Percentiles rank a stretch among this genome's conserved stretches.
These are phyloP conservation scores for Campodea augens DNA, from an alignment of 1,140 invertebrate species.

Conservation along the genomic window DNA sequence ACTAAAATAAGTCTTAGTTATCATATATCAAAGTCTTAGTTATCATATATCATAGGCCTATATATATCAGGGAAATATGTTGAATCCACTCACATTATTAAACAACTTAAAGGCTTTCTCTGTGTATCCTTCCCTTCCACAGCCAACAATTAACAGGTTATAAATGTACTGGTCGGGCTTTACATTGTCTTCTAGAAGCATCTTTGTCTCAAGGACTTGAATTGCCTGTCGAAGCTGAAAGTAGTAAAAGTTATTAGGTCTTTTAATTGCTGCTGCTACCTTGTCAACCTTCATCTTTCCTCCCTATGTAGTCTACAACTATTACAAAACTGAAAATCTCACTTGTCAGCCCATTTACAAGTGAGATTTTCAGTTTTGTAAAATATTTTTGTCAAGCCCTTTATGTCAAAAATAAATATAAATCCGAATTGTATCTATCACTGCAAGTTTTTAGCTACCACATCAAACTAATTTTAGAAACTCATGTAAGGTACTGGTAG, in stretches of 20 bases:
- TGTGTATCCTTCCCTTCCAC: slow-evolving; percentile 57
- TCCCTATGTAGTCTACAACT: not conserved
- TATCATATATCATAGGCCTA: too few species aligned
- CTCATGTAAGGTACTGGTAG: too few species aligned
- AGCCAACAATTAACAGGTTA: slow-evolving; percentile 55
- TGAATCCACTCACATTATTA: slow-evolving; percentile 30
- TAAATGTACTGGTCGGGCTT: slow-evolving; percentile 59
- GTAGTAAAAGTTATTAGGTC: slow-evolving; percentile 3
- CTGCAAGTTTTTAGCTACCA: too few species aligned
- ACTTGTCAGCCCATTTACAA: not conserved
- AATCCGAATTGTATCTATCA: too few species aligned
- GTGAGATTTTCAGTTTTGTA: not conserved
- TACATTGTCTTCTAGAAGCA: slow-evolving; percentile 52
- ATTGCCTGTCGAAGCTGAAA: slow-evolving; percentile 37
- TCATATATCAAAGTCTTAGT: too few species aligned
- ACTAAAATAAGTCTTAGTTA: too few species aligned
- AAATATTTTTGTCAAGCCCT: not conserved
- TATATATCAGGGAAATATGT: too few species aligned
- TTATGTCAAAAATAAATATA: not conserved
- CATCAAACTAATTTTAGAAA: too few species aligned
- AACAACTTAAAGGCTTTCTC: slow-evolving; percentile 66
- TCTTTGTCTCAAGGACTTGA: slow-evolving; percentile 45
- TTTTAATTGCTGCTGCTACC: not conserved
- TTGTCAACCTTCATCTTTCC: too few species aligned
- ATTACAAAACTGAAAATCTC: not conserved